phyloP scores from a whole-genome alignment of 30 jellyfish, hydroid and myxozoan species.

The Phacellophora camtschatica region DNA sequence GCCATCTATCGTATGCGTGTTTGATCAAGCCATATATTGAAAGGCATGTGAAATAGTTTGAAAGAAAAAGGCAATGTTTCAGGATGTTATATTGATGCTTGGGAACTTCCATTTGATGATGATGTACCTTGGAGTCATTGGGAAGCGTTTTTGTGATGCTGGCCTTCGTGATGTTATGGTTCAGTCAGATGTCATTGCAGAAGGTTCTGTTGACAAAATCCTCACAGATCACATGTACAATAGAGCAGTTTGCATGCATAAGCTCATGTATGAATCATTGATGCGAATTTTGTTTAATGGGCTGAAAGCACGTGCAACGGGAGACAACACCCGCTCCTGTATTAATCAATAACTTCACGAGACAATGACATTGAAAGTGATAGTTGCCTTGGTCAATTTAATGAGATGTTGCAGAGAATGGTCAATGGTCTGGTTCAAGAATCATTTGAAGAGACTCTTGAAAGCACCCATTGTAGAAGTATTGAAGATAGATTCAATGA shows the following conservation, averaged over 20 bases:
- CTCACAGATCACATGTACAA: constrained; percentile 48
- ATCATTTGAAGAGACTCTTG: no score
- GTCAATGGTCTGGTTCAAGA: no score
- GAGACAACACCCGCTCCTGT: no score
- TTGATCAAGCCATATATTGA: constrained; percentile 64
- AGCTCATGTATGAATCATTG: constrained; percentile 41
- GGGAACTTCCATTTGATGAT: constrained; percentile 46
- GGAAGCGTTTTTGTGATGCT: constrained; percentile 33
- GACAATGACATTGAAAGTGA: no score
- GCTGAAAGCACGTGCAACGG: no score
- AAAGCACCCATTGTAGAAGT: no score
- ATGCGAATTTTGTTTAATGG: constrained; percentile 1
- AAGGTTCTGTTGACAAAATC: constrained; percentile 63
- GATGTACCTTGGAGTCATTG: constrained; percentile 51
- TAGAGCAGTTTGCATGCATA: constrained; percentile 52
- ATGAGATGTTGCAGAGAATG: no score
- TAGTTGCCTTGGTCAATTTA: no score
- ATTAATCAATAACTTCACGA: no score
- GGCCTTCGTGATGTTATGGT: constrained; percentile 45
- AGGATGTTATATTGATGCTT: constrained; percentile 43
- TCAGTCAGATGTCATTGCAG: constrained; percentile 55
- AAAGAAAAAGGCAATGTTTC: constrained; percentile 27
- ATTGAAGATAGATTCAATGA: no score
- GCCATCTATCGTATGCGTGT: constrained; percentile 54
- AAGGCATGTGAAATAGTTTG: constrained; percentile 57